Conservation (phyloP, 2,888 invertebrate species). For the Cotesia congregata region DNA sequence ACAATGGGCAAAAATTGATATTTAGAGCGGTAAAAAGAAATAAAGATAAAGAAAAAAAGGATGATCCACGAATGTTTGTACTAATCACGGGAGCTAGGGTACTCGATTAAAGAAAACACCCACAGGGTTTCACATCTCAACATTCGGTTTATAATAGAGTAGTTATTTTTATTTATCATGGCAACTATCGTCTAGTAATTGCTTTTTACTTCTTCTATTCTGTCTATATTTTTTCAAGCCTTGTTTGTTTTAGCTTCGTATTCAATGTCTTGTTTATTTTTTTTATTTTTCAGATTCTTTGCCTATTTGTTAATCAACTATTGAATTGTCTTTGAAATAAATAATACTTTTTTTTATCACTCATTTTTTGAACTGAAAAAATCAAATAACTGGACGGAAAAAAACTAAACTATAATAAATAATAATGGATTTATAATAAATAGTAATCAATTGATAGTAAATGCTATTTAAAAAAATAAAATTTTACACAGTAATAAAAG, state of each 20-base stretch:
- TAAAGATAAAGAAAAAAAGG: constrained; percentile 12
- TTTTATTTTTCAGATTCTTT: not conserved
- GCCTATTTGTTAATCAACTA: not conserved
- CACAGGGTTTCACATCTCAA: constrained; percentile 23
- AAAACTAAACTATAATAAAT: too few species aligned
- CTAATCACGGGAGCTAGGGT: constrained; percentile 33
- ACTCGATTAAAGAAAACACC: constrained; percentile 37
- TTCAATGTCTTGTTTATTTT: not conserved
- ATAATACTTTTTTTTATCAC: too few species aligned
- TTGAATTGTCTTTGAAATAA: not conserved
- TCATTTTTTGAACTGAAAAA: too few species aligned
- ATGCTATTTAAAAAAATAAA: too few species aligned
- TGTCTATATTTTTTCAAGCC: constrained; percentile 2
- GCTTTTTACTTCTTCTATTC: not conserved
- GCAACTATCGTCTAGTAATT: not conserved
- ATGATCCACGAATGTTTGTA: constrained; percentile 35
- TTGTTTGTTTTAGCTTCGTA: constrained; percentile 15
- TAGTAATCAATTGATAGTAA: too few species aligned
- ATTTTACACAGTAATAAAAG: too few species aligned
- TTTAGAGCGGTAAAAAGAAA: constrained; percentile 1
- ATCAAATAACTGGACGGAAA: too few species aligned
- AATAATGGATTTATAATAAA: too few species aligned
- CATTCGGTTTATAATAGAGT: not conserved
- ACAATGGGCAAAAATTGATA: not conserved
- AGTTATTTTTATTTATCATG: not conserved